Evolutionary conservation across 1,140 invertebrate genomes (phyloP).

Genomic region (Oppia nitens): DNA sequence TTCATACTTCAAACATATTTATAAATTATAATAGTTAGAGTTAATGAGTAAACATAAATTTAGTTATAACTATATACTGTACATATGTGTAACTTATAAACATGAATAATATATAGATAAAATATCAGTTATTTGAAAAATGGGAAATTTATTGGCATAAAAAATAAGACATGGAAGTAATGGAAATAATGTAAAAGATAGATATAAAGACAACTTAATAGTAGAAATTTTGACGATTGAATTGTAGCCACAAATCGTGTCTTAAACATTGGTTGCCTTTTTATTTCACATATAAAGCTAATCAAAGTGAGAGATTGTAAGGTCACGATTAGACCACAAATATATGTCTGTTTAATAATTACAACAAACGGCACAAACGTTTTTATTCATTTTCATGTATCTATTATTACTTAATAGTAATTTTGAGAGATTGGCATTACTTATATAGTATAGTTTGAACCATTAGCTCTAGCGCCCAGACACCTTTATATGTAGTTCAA

Average conservation of each 20-base stretch:
- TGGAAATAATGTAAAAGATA: background rate
- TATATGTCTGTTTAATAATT: too few species aligned
- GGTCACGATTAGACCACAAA: background rate
- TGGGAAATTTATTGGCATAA: background rate
- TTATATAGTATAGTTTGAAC: background rate
- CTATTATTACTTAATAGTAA: background rate
- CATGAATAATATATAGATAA: too few species aligned
- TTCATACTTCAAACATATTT: too few species aligned
- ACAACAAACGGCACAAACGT: too few species aligned
- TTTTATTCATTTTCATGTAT: too few species aligned
- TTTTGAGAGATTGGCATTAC: background rate
- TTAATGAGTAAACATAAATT: too few species aligned
- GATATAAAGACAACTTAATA: too few species aligned
- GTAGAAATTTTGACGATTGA: too few species aligned
- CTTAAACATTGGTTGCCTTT: background rate
- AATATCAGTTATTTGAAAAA: too few species aligned
- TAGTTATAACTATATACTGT: too few species aligned
- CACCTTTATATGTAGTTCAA: background rate
- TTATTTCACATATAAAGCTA: background rate
- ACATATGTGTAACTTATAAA: too few species aligned
- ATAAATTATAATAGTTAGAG: too few species aligned
- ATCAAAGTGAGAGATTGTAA: background rate
- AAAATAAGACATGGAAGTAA: background rate
- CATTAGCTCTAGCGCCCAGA: background rate
- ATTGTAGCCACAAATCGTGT: background rate